These are phyloP conservation scores for Otus sunia DNA, from an alignment of 2,113 vertebrate genomes.

Conservation along the genomic window DNA sequence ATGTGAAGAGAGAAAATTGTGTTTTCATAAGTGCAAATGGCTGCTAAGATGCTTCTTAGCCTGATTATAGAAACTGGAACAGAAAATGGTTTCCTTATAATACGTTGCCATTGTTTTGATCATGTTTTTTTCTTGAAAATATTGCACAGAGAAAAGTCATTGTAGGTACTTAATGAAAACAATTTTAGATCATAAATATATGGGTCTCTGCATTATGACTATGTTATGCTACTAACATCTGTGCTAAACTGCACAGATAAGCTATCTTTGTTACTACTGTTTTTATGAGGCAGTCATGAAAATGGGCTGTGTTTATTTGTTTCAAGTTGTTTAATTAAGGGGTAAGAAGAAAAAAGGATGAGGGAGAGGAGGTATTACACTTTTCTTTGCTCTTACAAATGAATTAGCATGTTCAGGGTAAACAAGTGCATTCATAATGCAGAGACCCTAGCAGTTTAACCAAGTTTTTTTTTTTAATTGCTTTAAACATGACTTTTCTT, in stretches of 20 bases:
- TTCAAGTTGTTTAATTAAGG: neutral
- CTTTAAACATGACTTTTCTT: neutral
- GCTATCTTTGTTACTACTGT: neutral
- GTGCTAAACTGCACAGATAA: neutral
- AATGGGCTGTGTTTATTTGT: neutral
- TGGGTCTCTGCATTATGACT: neutral
- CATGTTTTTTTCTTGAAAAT: neutral
- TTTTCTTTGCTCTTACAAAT: neutral
- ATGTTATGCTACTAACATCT: neutral
- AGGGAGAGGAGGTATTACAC: neutral
- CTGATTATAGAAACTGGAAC: neutral
- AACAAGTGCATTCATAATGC: neutral
- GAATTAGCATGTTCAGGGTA: neutral
- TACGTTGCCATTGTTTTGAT: neutral
- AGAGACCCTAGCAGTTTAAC: neutral
- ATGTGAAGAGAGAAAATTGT: neutral
- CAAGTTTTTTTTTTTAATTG: neutral
- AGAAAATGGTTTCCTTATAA: neutral
- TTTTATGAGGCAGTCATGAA: neutral
- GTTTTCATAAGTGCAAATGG: neutral
- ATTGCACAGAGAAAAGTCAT: neutral
- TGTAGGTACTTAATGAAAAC: neutral
- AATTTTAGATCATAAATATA: neutral
- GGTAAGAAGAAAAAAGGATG: neutral
- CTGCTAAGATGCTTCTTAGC: neutral